Base-by-base conservation (phyloP, 2,113 vertebrate species). In the Sander vitreus region DNA sequence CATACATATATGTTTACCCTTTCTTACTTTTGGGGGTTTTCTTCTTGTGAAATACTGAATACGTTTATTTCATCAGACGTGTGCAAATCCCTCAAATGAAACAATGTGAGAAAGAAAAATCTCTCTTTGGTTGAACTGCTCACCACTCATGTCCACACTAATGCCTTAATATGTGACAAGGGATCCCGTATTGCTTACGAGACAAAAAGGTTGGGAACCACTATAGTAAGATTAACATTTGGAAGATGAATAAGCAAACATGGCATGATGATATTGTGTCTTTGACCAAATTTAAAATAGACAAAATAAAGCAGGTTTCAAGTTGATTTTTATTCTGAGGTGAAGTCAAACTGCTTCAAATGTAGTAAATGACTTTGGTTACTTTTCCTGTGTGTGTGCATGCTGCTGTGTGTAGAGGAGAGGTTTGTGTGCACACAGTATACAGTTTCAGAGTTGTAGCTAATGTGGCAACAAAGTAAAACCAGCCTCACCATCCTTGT, bases 401-500 rank as follows among this genome's bases (percentile, higher is more conserved):
- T 39, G 19, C 33, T n/a, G 18, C 36, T n/a, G 1, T 63, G 60
- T 63, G 33, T n/a, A 36, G 60, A 63, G 4, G 19, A n/a, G 60
- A 63, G 19, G 60, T n/a, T n/a, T 43, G 33, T n/a, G 60, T 63
- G 19, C 60, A 9, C 4, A 23, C 62, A 47, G 21, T 27, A 30
- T 27, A 43, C n/a, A 27, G 33, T 53, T 63, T 53, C n/a, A 54
- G 10, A 43, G 36, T 54, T 27, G 6, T 10, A 13, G 21, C 16
- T 27, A 5, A 3, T 13, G 5, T 23, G 15, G 58, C 19, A 51
- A 4, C 43, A 65, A 57, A 57, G 36, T 48, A 53, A 58, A 23
- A 23, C 1, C 51, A 12, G 51, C 21, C 94, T 80, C 76, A 98
- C 97, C 98, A 15, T 95, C 94, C 80, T 97, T 98, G 85, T 98